These are phyloP conservation scores for Eurystomus glaucurus DNA, from an alignment of 2,797 vertebrate species.

Conservation along the genomic window DNA sequence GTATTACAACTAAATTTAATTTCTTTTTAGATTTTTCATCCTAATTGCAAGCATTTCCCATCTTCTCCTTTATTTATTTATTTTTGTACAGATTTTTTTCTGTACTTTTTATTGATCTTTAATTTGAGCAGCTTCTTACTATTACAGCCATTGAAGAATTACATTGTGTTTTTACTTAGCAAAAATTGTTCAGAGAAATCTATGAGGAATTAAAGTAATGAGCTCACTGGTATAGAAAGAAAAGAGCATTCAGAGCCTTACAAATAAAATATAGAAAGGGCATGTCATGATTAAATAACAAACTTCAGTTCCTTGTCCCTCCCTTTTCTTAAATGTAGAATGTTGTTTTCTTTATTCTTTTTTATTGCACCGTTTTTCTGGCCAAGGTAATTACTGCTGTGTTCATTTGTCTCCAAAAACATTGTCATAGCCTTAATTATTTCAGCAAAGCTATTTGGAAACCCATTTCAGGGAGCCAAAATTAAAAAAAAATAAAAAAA, in stretches of 20 bases:
- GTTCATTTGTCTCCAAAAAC: constrained; percentile 69
- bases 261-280: constrained; percentile 69
- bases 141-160: constrained; percentile 74
- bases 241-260: constrained; percentile 64
- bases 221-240: constrained; percentile 74
- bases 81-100: constrained; percentile 79
- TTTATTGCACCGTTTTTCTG: constrained; percentile 38
- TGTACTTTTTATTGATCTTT: constrained; percentile 83
- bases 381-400: constrained; percentile 63
- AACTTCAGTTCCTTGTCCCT: constrained; percentile 55
- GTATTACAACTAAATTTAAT: constrained; percentile 93
- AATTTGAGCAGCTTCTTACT: constrained; percentile 78
- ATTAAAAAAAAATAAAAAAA: constrained; percentile 24
- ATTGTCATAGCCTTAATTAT: constrained; percentile 71
- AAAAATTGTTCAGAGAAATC: constrained; percentile 78
- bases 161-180: constrained; percentile 75
- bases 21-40: constrained; percentile 92
- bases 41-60: constrained; percentile 89
- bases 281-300: constrained; percentile 55
- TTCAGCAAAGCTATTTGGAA: constrained; percentile 78
- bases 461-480: constrained; percentile 63
- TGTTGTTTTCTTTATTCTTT: constrained; percentile 59
- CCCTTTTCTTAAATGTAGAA: constrained; percentile 52
- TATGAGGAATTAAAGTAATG: constrained; percentile 76
- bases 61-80: constrained; percentile 80